A percentile compares a stretch with the other conserved stretches of the same genome.
These are phyloP conservation scores for Laothoe populi DNA, from an alignment of 2,888 invertebrate genomes.

Conservation along the genomic window DNA sequence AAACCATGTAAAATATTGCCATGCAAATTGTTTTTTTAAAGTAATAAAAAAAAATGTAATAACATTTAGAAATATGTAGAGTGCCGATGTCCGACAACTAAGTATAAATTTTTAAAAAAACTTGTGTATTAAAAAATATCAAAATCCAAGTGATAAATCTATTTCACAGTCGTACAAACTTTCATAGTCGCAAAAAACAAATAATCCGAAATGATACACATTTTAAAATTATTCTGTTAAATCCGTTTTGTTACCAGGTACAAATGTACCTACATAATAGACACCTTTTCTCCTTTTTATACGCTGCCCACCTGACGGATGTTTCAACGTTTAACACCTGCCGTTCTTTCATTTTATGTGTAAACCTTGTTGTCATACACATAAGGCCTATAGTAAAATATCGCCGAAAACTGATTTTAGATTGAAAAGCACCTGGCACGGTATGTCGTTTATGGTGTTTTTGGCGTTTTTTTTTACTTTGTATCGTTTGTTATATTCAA, in stretches of 20 bases:
- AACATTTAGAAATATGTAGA: neutral
- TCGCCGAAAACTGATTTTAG: slow-evolving; percentile 31
- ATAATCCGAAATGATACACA: slow-evolving; percentile 7
- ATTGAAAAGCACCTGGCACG: slow-evolving; percentile 36
- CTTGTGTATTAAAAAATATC: neutral
- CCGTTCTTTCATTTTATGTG: slow-evolving; percentile 35
- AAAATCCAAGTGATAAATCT: neutral
- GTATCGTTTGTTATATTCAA: neutral
- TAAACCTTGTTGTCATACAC: neutral
- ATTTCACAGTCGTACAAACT: neutral
- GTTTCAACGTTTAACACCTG: slow-evolving; percentile 50
- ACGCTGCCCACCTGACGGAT: slow-evolving; percentile 52
- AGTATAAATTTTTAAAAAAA: neutral
- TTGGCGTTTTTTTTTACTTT: neutral
- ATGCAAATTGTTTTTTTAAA: no score
- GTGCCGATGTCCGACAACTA: neutral
- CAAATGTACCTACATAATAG: slow-evolving; percentile 1
- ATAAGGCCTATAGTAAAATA: slow-evolving; percentile 3
- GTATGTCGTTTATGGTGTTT: slow-evolving; percentile 19
- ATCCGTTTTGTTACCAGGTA: slow-evolving; percentile 42
- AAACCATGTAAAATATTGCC: no score
- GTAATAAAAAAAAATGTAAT: no score
- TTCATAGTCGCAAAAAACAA: neutral
- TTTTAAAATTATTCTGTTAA: slow-evolving; percentile 27
- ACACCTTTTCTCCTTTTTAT: slow-evolving; percentile 25